A percentile compares a stretch with the other conserved stretches of the same genome.
These are phyloP conservation scores for Syritta pipiens DNA, from an alignment of 2,888 invertebrate species.

Conservation along the genomic window DNA sequence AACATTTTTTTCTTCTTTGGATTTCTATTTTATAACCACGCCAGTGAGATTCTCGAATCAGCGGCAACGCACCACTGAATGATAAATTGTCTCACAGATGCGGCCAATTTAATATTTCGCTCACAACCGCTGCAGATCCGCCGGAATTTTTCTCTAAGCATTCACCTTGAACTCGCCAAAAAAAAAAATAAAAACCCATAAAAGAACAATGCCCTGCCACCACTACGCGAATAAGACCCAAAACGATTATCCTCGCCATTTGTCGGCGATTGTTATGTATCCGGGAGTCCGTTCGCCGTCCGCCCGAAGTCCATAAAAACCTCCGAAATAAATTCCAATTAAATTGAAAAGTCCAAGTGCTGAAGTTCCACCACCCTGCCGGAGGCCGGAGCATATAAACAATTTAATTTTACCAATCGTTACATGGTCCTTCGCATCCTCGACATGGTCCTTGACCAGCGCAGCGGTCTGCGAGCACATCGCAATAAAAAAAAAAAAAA, in stretches of 20 bases:
- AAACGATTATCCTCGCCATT: slow-evolving; percentile 10
- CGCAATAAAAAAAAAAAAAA: slow-evolving; percentile 11
- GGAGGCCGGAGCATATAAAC: slow-evolving; percentile 21
- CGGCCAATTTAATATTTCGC: slow-evolving; percentile 4
- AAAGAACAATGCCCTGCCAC: neutral
- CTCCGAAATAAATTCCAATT: slow-evolving; percentile 55
- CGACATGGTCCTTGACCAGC: too few relatives aligned
- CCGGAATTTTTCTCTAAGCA: neutral
- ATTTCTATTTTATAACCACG: too few relatives aligned
- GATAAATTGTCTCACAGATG: neutral
- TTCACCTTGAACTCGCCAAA: slow-evolving; percentile 10
- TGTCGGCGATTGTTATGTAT: neutral
- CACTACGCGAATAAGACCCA: neutral
- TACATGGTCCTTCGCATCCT: slow-evolving; percentile 5
- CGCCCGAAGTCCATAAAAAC: slow-evolving; percentile 38
- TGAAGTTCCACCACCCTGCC: slow-evolving; percentile 28
- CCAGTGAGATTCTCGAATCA: too few relatives aligned
- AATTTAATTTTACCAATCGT: slow-evolving; percentile 49
- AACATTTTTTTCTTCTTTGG: too few relatives aligned
- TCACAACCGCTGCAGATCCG: neutral
- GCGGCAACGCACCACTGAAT: too few relatives aligned
- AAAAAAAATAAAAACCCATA: slow-evolving; percentile 1
- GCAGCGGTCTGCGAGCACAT: too few relatives aligned
- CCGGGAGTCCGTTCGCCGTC: slow-evolving; percentile 16
- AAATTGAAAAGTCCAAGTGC: slow-evolving; percentile 40